A percentile compares a stretch with the other conserved stretches of the same genome.
Evolutionary conservation across 2,888 invertebrate species (phyloP).

Genomic region (Cephus spinipes): DNA sequence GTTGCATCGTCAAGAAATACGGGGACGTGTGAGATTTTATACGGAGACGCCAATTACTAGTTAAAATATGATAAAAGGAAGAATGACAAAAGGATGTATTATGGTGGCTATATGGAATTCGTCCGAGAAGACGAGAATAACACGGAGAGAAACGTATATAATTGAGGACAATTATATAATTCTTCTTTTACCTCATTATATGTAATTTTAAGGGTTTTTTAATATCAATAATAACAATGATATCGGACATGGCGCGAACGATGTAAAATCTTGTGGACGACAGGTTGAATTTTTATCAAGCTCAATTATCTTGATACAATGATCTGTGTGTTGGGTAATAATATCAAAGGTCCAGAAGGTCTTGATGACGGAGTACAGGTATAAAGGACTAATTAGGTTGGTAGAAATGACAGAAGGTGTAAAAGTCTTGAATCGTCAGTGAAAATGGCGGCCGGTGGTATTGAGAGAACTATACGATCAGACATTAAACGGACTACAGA

Average conservation of each 20-base stretch:
- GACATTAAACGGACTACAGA: conserved; percentile 1
- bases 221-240: neutral
- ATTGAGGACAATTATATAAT: neutral
- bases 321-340: neutral
- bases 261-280: neutral
- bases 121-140: neutral
- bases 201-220: neutral
- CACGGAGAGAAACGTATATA: neutral
- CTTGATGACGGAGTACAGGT: neutral
- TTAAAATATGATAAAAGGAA: neutral
- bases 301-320: neutral
- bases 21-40: neutral
- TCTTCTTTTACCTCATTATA: neutral
- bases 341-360: neutral
- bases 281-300: neutral
- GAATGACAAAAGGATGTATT: neutral
- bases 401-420: neutral
- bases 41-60: neutral
- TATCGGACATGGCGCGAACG: neutral
- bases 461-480: neutral
- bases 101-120: neutral
- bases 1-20: neutral
- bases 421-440: neutral
- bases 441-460: neutral
- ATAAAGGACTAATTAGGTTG: conserved; percentile 2